phyloP scores from a whole-genome alignment of 2,113 vertebrate species.

The Pagrus major region DNA sequence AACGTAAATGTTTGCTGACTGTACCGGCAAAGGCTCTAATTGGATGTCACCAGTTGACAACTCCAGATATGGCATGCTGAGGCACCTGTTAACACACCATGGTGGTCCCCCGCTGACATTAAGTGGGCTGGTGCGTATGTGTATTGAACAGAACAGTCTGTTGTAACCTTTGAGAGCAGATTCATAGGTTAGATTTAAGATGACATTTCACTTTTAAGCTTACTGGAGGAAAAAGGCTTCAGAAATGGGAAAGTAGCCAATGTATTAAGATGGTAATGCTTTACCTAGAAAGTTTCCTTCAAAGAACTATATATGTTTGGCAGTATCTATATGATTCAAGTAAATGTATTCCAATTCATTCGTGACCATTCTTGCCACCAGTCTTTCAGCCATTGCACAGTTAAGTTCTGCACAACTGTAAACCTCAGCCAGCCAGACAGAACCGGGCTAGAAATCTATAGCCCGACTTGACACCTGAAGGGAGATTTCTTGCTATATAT shows the following conservation, averaged over 20 bases:
- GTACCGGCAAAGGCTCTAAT: not conserved
- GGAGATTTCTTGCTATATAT: not conserved
- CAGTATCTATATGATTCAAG: no score
- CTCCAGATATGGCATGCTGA: not conserved
- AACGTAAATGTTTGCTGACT: not conserved
- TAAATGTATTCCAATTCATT: not conserved
- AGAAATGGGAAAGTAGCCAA: not conserved
- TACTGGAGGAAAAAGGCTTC: not conserved
- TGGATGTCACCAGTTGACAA: constrained; percentile 2
- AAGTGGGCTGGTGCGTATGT: constrained; percentile 12
- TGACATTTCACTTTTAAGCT: constrained; percentile 18
- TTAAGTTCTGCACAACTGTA: not conserved
- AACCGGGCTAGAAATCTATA: not conserved
- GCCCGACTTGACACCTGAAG: not conserved
- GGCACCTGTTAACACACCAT: constrained; percentile 11
- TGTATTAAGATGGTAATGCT: not conserved
- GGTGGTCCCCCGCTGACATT: constrained; percentile 15
- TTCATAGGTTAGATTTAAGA: constrained; percentile 3
- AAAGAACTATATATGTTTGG: not conserved
- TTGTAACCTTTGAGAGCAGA: constrained; percentile 15
- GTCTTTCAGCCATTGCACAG: not conserved
- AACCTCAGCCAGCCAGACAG: not conserved
- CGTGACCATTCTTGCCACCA: no score
- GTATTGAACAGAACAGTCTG: constrained; percentile 1
- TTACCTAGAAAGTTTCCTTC: not conserved